These are phyloP conservation scores for Aspidoscelis tigris DNA, from an alignment of 2,113 vertebrate species.

Conservation along the genomic window DNA sequence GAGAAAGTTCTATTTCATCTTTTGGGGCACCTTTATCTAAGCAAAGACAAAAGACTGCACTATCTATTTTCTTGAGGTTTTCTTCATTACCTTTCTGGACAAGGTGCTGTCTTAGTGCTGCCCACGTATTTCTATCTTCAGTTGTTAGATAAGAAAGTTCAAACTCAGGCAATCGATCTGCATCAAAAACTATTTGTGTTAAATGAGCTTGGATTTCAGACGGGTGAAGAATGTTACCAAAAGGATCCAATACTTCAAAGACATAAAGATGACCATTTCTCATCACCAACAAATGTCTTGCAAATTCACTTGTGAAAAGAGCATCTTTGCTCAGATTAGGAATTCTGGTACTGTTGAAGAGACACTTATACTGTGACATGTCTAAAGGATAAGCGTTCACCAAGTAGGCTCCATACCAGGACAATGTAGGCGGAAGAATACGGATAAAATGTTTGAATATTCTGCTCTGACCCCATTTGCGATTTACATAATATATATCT, in stretches of 20 bases:
- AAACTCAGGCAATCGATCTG: conserved; percentile 55
- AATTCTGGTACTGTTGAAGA: conserved; percentile 81
- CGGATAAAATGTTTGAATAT: conserved; percentile 78
- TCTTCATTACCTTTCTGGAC: conserved; percentile 75
- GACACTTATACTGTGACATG: conserved; percentile 81
- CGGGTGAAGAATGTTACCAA: conserved; percentile 71
- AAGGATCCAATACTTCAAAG: conserved; percentile 76
- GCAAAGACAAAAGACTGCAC: conserved; percentile 79
- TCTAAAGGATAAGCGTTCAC: conserved; percentile 80
- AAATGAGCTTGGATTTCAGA: conserved; percentile 75
- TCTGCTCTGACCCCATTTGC: conserved; percentile 75
- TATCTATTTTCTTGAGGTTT: conserved; percentile 68
- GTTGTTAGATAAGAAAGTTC: conserved; percentile 76
- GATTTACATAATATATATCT: conserved; percentile 80
- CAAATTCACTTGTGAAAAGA: conserved; percentile 71
- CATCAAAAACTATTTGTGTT: conserved; percentile 70
- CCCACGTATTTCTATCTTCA: conserved; percentile 81
- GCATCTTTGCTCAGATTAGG: conserved; percentile 73
- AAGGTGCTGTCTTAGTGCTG: conserved; percentile 73
- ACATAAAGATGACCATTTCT: conserved; percentile 79
- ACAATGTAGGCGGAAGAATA: conserved; percentile 76
- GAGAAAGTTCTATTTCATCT: conserved; percentile 76
- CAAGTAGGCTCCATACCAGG: conserved; percentile 81
- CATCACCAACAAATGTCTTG: conserved; percentile 75
- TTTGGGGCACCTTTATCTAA: conserved; percentile 74